Conservation (phyloP, 2,113 vertebrate genomes). For the Paratilapia polleni region DNA sequence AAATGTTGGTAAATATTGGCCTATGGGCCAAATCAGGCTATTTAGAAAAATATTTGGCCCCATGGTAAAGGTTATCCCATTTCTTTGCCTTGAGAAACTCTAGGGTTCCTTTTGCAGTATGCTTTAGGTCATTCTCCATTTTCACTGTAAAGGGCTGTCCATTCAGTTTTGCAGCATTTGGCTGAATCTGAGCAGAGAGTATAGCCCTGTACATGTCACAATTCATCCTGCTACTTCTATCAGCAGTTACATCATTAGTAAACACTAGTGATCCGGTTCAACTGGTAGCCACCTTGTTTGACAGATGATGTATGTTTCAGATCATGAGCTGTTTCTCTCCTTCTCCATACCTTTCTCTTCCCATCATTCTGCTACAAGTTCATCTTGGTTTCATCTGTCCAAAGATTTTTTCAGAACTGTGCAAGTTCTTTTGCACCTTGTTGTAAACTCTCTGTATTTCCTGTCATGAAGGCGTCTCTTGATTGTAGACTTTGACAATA, state of each 20-base stretch:
- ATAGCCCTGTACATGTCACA: neutral
- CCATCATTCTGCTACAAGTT: no score
- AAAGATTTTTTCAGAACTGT: no score
- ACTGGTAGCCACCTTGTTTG: neutral
- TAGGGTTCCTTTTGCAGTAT: no score
- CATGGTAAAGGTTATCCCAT: no score
- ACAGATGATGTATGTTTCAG: neutral
- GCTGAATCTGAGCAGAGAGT: neutral
- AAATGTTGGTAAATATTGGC: no score
- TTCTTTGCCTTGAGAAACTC: no score
- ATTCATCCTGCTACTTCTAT: neutral
- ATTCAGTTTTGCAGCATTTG: neutral
- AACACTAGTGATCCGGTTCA: neutral
- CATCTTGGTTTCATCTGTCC: no score
- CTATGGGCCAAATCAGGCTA: no score
- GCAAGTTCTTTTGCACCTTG: neutral
- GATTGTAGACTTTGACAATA: neutral
- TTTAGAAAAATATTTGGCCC: no score
- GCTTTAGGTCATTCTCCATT: no score
- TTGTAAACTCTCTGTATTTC: neutral
- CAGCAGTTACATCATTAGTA: neutral
- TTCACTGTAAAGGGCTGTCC: no score
- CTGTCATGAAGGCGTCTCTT: fast-evolving
- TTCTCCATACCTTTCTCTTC: neutral
- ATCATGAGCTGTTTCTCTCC: fast-evolving